Conservation (phyloP, 2,797 vertebrate species). For the Sphaeramia orbicularis region DNA sequence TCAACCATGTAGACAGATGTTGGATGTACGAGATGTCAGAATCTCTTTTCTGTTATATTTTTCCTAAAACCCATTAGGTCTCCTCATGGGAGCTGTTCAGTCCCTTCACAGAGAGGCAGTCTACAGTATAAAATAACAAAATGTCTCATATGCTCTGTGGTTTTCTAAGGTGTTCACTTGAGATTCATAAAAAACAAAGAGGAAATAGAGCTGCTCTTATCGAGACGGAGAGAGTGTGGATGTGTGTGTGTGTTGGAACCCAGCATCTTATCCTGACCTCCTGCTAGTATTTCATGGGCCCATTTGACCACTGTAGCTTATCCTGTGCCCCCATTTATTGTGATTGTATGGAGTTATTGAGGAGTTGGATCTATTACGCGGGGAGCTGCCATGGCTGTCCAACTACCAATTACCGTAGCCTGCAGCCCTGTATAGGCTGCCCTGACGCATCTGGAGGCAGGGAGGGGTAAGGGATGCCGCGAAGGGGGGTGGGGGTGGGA, state of each 20-base stretch:
- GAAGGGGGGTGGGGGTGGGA: slow-evolving; percentile 5
- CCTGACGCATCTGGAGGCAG: slow-evolving; percentile 64
- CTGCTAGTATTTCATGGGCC: slow-evolving; percentile 75
- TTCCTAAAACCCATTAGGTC: slow-evolving; percentile 69
- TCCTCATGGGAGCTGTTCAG: slow-evolving; percentile 65
- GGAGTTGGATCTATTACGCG: slow-evolving; percentile 84
- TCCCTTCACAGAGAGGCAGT: slow-evolving; percentile 60
- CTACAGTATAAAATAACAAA: slow-evolving; percentile 57
- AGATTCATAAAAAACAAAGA: slow-evolving; percentile 60
- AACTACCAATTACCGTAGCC: slow-evolving; percentile 83
- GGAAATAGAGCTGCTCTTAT: slow-evolving; percentile 28
- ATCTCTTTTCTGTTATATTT: slow-evolving; percentile 66
- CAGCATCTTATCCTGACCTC: slow-evolving; percentile 54
- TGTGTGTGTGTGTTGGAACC: slow-evolving; percentile 18
- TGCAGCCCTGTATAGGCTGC: slow-evolving; percentile 70
- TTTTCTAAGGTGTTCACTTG: slow-evolving; percentile 61
- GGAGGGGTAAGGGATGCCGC: slow-evolving; percentile 48
- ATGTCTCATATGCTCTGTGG: slow-evolving; percentile 34
- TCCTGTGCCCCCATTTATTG: slow-evolving; percentile 79
- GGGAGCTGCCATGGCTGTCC: slow-evolving; percentile 79
- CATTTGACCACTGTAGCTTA: slow-evolving; percentile 80
- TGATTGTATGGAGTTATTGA: slow-evolving; percentile 84
- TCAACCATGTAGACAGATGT: slow-evolving; percentile 79
- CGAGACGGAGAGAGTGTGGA: slow-evolving; percentile 16
- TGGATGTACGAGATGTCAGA: slow-evolving; percentile 76